Percentiles rank a stretch among this genome's conserved stretches.
phyloP scores from a whole-genome alignment of 2,797 vertebrate species.

The Rallus crepitans region DNA sequence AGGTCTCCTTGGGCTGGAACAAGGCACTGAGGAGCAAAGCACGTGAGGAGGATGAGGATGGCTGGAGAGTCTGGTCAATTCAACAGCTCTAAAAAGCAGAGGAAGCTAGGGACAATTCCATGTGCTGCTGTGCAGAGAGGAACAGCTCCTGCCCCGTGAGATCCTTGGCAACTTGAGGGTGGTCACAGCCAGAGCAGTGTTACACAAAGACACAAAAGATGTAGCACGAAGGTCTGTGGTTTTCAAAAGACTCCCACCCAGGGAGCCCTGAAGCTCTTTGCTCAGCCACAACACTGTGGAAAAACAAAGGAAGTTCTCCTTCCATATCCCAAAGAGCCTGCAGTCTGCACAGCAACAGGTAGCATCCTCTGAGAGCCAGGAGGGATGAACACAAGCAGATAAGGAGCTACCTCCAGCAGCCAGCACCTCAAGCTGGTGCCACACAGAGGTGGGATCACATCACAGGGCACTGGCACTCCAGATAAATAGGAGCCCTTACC shows the following conservation, averaged over 20 bases:
- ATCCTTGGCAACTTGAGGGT: not conserved
- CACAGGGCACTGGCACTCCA: accelerated
- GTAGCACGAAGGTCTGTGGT: not conserved
- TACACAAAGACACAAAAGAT: not conserved
- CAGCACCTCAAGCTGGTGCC: not conserved
- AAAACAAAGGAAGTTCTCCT: no score
- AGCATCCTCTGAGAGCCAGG: no score
- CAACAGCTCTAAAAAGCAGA: not conserved
- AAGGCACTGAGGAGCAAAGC: not conserved
- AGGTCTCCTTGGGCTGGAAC: not conserved
- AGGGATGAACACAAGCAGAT: no score
- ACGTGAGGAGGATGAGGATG: not conserved
- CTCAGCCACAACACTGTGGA: no score
- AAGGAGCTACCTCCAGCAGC: not conserved
- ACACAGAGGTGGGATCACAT: not conserved
- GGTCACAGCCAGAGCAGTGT: not conserved
- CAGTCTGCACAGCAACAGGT: no score
- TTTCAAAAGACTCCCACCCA: no score
- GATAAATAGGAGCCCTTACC: not conserved
- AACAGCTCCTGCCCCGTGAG: not conserved
- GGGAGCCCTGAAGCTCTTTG: no score
- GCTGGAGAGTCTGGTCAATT: not conserved
- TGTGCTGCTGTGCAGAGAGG: accelerated
- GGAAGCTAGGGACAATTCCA: not conserved
- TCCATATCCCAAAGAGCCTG: no score